Evolutionary conservation across 2,888 invertebrate genomes (phyloP).

Genomic region (Phlogophora meticulosa): DNA sequence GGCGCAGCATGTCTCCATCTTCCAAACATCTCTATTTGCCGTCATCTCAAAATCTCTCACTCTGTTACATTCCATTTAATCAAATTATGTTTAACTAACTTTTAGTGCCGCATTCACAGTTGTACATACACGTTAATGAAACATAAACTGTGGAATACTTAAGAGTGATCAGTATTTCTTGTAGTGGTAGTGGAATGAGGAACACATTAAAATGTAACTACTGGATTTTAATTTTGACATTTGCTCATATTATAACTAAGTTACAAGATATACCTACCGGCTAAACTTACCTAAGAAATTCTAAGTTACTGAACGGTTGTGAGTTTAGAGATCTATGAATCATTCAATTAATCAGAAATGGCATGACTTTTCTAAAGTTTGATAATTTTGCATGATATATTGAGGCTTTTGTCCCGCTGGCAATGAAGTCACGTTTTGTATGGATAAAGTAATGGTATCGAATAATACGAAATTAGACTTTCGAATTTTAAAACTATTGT

Average conservation of each 20-base stretch:
- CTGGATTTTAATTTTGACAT: not conserved
- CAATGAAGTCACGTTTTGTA: conserved; percentile 18
- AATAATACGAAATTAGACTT: not conserved
- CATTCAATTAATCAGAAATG: not conserved
- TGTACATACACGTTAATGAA: not conserved
- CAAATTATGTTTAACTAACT: not conserved
- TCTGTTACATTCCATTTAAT: no score
- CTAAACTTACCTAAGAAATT: not conserved
- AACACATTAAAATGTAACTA: not conserved
- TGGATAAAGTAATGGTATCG: conserved; percentile 7
- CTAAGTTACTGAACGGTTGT: not conserved
- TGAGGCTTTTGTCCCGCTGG: not conserved
- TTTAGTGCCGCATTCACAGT: not conserved
- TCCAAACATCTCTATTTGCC: no score
- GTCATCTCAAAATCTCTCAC: no score
- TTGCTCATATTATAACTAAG: not conserved
- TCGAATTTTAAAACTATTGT: not conserved
- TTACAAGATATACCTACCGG: not conserved
- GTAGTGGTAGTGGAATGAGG: conserved; percentile 21
- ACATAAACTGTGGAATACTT: not conserved
- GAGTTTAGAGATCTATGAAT: not conserved
- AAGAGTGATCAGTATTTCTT: not conserved
- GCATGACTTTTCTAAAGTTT: not conserved
- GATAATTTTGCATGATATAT: not conserved
- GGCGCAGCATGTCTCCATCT: no score